Conservation (phyloP, 2,797 vertebrate genomes). For the Passerculus sandwichensis region DNA sequence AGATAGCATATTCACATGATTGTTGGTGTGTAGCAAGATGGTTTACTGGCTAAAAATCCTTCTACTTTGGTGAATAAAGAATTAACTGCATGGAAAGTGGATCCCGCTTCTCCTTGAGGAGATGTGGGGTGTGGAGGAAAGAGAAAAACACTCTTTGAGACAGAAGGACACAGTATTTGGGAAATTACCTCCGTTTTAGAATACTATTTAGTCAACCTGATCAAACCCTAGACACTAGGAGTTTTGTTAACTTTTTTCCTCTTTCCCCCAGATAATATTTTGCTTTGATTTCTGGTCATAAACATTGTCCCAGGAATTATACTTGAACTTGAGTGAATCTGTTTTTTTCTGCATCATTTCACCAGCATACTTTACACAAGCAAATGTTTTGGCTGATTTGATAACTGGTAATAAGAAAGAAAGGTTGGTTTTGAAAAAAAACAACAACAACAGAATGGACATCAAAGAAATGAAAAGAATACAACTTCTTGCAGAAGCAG, state of each 20-base stretch:
- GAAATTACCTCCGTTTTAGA: background rate
- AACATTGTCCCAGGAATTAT: background rate
- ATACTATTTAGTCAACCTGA: background rate
- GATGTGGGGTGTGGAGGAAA: background rate
- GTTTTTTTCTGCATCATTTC: background rate
- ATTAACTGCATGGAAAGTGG: background rate
- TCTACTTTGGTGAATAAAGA: background rate
- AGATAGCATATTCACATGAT: background rate
- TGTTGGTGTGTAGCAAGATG: background rate
- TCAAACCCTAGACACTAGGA: background rate
- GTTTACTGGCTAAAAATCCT: background rate
- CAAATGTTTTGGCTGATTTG: background rate
- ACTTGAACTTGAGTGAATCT: background rate
- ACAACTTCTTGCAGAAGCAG: background rate
- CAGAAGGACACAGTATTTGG: background rate
- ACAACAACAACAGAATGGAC: background rate
- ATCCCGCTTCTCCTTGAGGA: background rate
- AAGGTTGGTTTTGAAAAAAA: background rate
- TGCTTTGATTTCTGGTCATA: background rate
- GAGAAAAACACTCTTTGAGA: background rate
- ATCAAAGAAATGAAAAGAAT: background rate
- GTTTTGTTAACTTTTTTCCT: background rate
- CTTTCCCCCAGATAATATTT: accelerated
- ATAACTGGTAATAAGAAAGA: background rate
- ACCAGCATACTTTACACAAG: background rate